A percentile compares a stretch with the other conserved stretches of the same genome.
These are phyloP conservation scores for Blomia tropicalis DNA, from an alignment of 2,888 invertebrate genomes.

Conservation along the genomic window DNA sequence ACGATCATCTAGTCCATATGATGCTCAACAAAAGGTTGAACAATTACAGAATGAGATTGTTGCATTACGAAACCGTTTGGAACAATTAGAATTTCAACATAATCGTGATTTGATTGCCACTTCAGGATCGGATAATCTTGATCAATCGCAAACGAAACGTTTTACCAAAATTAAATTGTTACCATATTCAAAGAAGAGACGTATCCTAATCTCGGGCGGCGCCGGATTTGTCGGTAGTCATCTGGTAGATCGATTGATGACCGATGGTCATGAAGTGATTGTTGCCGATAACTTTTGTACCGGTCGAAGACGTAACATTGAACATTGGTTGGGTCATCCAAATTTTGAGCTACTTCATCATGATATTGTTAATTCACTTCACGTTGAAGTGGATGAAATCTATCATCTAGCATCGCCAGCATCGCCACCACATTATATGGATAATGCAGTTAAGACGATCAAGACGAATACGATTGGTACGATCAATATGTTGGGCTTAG, in stretches of 20 bases:
- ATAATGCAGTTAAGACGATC: conserved; percentile 92
- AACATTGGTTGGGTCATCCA: conserved; percentile 96
- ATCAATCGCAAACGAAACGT: not conserved
- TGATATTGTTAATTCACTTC: conserved; percentile 92
- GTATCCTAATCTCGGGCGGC: conserved; percentile 87
- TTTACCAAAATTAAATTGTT: conserved; percentile 64
- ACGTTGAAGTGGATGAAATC: conserved; percentile 73
- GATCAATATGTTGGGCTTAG: conserved; percentile 77
- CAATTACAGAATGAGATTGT: conserved; percentile 3
- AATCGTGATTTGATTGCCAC: not conserved
- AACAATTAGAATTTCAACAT: not conserved
- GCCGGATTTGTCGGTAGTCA: conserved; percentile 99
- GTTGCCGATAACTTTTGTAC: conserved; percentile 97
- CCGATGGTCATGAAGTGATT: conserved; percentile 83
- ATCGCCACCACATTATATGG: conserved; percentile 98
- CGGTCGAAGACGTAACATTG: conserved; percentile 79
- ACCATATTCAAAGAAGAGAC: conserved; percentile 74
- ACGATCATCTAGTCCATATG: no score
- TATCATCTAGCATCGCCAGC: conserved; percentile 98
- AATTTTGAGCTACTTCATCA: conserved; percentile 98
- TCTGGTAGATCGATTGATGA: conserved; percentile 84
- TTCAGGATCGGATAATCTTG: no score
- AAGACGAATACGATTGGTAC: conserved; percentile 96
- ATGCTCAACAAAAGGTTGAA: not conserved
- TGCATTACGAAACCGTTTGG: not conserved